Evolutionary conservation across 2,113 vertebrate genomes (phyloP).

Genomic region (Jaculus jaculus): DNA sequence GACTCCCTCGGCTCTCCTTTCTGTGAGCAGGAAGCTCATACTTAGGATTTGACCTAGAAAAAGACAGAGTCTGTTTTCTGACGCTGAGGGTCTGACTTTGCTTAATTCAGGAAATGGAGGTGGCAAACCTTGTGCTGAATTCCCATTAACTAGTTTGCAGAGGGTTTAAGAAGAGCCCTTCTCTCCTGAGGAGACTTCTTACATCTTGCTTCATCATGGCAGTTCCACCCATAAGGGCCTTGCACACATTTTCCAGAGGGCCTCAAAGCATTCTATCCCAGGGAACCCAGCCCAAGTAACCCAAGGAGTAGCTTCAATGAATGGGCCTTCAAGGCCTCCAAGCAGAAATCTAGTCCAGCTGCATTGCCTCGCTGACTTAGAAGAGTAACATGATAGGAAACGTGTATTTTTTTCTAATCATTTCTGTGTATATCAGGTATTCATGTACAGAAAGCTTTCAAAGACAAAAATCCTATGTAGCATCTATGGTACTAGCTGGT

Average conservation of each 20-base stretch:
- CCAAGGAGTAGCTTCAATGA: slow-evolving; percentile 54
- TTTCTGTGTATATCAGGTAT: neutral
- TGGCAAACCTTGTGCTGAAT: neutral
- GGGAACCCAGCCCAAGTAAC: slow-evolving; percentile 66
- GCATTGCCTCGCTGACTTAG: neutral
- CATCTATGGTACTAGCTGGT: neutral
- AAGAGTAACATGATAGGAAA: neutral
- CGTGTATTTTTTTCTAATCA: neutral
- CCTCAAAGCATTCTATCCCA: neutral
- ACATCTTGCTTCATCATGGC: neutral
- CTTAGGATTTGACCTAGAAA: neutral
- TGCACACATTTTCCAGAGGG: slow-evolving; percentile 44
- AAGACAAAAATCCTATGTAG: neutral
- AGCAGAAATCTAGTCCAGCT: neutral
- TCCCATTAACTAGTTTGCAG: slow-evolving; percentile 64
- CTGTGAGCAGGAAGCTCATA: neutral
- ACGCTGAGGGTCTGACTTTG: neutral
- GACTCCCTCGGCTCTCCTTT: neutral
- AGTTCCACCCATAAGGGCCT: neutral
- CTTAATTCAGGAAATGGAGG: slow-evolving; percentile 10
- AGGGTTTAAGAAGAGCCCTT: slow-evolving; percentile 21
- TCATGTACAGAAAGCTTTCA: neutral
- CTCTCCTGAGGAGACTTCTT: neutral
- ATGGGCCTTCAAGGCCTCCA: neutral
- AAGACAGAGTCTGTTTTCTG: neutral